Conservation (phyloP, 2,888 invertebrate species). For the Alitta virens region DNA sequence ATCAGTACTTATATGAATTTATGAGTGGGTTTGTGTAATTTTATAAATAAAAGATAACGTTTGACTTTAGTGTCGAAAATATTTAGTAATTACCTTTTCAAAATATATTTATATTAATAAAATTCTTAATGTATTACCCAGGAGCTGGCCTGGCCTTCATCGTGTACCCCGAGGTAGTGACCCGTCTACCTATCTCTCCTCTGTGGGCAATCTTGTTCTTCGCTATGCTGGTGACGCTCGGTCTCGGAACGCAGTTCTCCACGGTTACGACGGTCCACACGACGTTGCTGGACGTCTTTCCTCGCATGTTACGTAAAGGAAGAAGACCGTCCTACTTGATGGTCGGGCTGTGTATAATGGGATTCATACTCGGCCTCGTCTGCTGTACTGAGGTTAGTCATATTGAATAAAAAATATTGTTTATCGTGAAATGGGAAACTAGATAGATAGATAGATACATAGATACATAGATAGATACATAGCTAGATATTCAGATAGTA, state of each 20-base stretch:
- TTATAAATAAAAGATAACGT: too few relatives aligned
- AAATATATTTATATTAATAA: too few relatives aligned
- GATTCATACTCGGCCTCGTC: conserved; percentile 53
- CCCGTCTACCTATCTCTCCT: conserved; percentile 75
- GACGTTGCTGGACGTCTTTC: conserved; percentile 60
- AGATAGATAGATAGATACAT: too few relatives aligned
- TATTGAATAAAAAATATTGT: too few relatives aligned
- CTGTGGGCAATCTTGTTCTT: conserved; percentile 70
- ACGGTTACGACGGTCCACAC: conserved; percentile 61
- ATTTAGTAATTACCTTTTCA: too few relatives aligned
- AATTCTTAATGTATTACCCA: too few relatives aligned
- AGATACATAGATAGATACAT: too few relatives aligned
- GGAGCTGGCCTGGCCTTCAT: conserved; percentile 75
- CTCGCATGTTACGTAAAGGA: conserved; percentile 47
- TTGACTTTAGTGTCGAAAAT: too few relatives aligned
- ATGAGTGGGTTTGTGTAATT: too few relatives aligned
- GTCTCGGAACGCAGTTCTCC: conserved; percentile 54
- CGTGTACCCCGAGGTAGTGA: conserved; percentile 79
- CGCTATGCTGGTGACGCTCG: conserved; percentile 46
- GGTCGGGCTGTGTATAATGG: conserved; percentile 41
- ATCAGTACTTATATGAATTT: too few relatives aligned
- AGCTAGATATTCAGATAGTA: too few relatives aligned
- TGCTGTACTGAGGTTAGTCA: conserved; percentile 33
- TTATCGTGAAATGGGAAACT: too few relatives aligned
- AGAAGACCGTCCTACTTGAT: conserved; percentile 43